Percentiles rank a stretch among this genome's conserved stretches.
These are phyloP conservation scores for Amphimallon solstitiale DNA, from an alignment of 2,888 invertebrate species.

Conservation along the genomic window DNA sequence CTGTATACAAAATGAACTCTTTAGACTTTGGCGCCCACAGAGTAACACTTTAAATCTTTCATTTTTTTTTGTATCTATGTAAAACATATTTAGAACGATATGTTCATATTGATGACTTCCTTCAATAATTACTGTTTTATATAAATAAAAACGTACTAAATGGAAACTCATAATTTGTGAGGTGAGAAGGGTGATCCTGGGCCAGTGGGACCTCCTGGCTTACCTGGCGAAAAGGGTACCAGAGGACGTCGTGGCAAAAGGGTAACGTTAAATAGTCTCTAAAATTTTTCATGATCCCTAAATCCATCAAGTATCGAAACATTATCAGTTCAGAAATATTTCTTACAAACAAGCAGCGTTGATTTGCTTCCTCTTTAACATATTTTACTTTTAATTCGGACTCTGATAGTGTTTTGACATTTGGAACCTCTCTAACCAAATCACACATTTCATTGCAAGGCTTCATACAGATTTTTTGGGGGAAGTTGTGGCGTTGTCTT, in stretches of 20 bases:
- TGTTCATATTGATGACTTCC: too few relatives aligned
- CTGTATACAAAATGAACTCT: too few relatives aligned
- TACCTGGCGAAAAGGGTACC: constrained; percentile 87
- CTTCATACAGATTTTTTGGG: constrained; percentile 54
- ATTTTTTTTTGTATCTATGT: too few relatives aligned
- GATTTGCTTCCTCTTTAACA: too few relatives aligned
- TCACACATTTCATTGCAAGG: constrained; percentile 60
- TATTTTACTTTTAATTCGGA: too few relatives aligned
- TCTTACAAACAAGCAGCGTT: constrained; percentile 16
- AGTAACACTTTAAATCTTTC: too few relatives aligned
- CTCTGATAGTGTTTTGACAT: constrained; percentile 12
- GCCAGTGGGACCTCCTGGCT: constrained; percentile 79
- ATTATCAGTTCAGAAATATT: constrained; percentile 34
- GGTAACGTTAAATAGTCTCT: constrained; percentile 72
- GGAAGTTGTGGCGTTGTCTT: constrained; percentile 38
- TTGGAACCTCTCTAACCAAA: constrained; percentile 51
- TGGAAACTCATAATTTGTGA: constrained; percentile 65
- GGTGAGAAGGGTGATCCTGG: constrained; percentile 86
- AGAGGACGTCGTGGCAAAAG: constrained; percentile 93
- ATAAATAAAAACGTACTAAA: constrained; percentile 17
- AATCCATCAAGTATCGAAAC: constrained; percentile 25
- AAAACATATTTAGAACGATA: too few relatives aligned
- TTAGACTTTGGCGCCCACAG: too few relatives aligned
- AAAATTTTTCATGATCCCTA: constrained; percentile 28
- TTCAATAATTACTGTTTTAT: too few relatives aligned